A percentile compares a stretch with the other conserved stretches of the same genome.
Conservation (phyloP, 2,113 vertebrate genomes). For the Carlito syrichta region DNA sequence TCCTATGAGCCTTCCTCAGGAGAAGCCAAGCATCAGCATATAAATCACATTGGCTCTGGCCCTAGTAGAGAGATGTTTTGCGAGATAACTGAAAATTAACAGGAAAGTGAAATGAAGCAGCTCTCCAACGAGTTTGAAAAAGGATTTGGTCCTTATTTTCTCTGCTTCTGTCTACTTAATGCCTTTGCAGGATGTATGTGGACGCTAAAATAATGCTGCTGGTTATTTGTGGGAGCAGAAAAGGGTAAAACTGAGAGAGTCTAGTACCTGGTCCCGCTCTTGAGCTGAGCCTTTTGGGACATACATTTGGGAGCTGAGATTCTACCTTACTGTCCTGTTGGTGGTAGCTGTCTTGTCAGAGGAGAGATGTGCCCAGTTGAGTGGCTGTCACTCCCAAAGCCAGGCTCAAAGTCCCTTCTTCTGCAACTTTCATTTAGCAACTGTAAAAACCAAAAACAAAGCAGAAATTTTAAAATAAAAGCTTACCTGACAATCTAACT, state of each 20-base stretch:
- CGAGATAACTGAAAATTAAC: background rate
- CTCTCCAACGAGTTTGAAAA: background rate
- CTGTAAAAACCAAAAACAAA: background rate
- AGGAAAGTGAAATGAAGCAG: background rate
- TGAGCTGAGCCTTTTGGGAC: background rate
- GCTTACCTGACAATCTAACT: background rate
- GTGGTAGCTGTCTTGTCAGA: background rate
- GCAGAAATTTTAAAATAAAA: background rate
- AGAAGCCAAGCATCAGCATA: background rate
- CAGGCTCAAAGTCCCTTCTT: background rate
- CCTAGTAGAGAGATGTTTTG: background rate
- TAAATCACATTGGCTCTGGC: background rate
- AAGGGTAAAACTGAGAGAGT: background rate
- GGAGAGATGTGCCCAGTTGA: background rate
- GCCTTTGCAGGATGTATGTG: background rate
- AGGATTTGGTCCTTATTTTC: background rate
- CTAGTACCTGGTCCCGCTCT: background rate
- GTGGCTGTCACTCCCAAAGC: background rate
- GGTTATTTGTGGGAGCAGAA: background rate
- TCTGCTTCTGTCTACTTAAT: background rate
- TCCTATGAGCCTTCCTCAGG: background rate
- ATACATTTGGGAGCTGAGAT: background rate
- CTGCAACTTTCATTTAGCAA: background rate
- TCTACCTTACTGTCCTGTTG: background rate
- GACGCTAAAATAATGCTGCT: background rate